Percentiles rank a stretch among this genome's conserved stretches.
Evolutionary conservation across 2,888 invertebrate species (phyloP).

Genomic region (Platerodrilus igneus): DNA sequence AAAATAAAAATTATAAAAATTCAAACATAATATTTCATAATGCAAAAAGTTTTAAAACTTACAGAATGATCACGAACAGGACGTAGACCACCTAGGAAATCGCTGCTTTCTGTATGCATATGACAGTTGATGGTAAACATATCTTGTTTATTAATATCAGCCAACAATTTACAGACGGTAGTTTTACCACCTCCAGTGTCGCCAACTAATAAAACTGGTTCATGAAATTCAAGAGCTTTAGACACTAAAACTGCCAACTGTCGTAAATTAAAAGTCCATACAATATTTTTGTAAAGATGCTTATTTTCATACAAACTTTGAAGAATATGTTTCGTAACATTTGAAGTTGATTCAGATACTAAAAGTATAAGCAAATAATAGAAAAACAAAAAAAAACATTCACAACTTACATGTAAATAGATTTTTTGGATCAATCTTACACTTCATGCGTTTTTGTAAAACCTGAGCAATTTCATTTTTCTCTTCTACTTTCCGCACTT

Average conservation of each 20-base stretch:
- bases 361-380: constrained; percentile 22
- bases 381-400: constrained; percentile 11
- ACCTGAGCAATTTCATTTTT: constrained; percentile 74
- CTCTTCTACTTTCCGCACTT: constrained; percentile 83
- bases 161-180: constrained; percentile 86
- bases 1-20: background rate
- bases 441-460: constrained; percentile 72
- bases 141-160: constrained; percentile 61
- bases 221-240: constrained; percentile 84
- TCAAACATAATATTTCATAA: constrained; percentile 10
- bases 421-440: constrained; percentile 63
- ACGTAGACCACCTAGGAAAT: constrained; percentile 92
- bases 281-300: constrained; percentile 70
- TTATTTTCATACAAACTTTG: constrained; percentile 57
- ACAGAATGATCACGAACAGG: constrained; percentile 67
- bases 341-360: constrained; percentile 63
- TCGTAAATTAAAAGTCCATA: constrained; percentile 93
- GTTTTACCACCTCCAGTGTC: constrained; percentile 99
- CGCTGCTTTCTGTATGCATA: constrained; percentile 97
- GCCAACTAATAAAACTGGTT: constrained; percentile 93
- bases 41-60: constrained; percentile 20
- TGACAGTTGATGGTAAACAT: constrained; percentile 92
- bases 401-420: constrained; percentile 60
- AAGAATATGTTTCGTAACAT: constrained; percentile 69
- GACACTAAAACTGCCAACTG: constrained; percentile 70